Evolutionary conservation across 2,888 invertebrate genomes (phyloP).

Genomic region (Hylaea fasciaria): DNA sequence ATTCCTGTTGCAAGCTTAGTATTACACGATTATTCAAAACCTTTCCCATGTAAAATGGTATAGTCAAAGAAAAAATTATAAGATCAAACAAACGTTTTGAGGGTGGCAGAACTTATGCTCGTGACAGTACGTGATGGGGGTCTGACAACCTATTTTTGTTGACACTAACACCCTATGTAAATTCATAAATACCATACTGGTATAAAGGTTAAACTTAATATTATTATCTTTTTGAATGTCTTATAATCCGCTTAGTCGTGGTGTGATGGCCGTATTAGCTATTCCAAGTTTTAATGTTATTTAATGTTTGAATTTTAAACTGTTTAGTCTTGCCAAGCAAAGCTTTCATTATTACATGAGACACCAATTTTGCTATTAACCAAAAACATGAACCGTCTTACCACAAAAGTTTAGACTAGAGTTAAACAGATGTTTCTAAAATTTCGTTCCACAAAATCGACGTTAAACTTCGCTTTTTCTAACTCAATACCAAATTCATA

Average conservation of each 20-base stretch:
- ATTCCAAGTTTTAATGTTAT: background rate
- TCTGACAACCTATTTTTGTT: conserved; percentile 63
- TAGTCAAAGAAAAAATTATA: conserved; percentile 47
- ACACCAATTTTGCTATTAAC: background rate
- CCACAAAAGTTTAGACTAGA: no score
- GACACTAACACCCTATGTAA: conserved; percentile 41
- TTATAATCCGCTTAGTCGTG: background rate
- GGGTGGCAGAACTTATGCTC: conserved; percentile 51
- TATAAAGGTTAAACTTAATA: conserved; percentile 25
- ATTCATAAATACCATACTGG: conserved; percentile 29
- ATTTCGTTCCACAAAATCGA: no score
- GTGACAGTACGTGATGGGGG: conserved; percentile 53
- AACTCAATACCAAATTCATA: no score
- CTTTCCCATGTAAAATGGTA: conserved; percentile 50
- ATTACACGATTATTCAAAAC: no score
- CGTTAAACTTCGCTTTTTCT: no score
- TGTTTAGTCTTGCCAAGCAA: no score
- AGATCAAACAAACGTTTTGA: conserved; percentile 52
- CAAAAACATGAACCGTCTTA: no score
- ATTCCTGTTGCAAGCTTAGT: no score
- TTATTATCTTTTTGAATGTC: background rate
- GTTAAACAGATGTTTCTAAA: no score
- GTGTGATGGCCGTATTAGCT: background rate
- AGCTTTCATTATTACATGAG: no score
- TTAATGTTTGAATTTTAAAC: background rate